phyloP scores from a whole-genome alignment of 2,888 invertebrate genomes.

The Andrena dorsata region DNA sequence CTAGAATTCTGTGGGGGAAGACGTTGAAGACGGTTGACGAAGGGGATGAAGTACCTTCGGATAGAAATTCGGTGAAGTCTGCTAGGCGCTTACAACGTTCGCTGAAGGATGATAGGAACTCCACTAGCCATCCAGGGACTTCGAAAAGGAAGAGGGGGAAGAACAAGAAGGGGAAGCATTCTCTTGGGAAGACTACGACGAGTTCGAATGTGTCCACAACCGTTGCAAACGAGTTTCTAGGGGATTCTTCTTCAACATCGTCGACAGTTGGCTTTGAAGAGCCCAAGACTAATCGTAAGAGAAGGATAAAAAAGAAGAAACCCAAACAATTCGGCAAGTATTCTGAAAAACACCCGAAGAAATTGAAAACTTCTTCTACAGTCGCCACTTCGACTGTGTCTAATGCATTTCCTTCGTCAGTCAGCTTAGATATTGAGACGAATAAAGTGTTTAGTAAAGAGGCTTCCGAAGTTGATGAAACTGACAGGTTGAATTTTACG shows the following conservation, averaged over 20 bases:
- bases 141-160: neutral
- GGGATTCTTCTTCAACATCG: neutral
- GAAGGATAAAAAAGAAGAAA: neutral
- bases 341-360: constrained; percentile 3
- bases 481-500: neutral
- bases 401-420: neutral
- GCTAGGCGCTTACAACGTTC: neutral
- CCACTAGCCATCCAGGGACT: neutral
- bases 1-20: neutral
- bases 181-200: neutral
- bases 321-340: neutral
- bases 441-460: neutral
- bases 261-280: neutral
- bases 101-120: neutral
- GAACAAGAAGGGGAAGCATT: neutral
- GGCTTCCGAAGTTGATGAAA: neutral
- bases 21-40: neutral
- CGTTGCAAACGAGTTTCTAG: accelerated
- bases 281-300: no score
- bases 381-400: neutral
- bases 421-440: neutral
- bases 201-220: no score
- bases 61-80: no score
- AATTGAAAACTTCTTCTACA: neutral
- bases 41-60: neutral